Evolutionary conservation across 2,113 vertebrate species (phyloP), one percentile per base, ranked within the genome.

Genomic region (Apodemus speciosus): DNA sequence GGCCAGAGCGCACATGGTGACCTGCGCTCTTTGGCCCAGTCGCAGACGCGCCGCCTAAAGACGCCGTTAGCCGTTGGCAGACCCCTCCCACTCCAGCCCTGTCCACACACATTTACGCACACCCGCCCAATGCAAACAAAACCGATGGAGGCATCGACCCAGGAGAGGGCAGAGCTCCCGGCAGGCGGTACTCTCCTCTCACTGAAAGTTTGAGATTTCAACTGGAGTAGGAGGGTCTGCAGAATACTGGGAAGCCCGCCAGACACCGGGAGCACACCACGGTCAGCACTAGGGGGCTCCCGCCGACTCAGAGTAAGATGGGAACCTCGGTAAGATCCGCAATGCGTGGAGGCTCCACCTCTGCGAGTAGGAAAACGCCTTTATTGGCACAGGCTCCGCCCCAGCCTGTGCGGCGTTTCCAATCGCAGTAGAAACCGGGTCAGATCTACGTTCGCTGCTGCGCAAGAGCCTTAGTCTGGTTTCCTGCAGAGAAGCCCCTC

Each of bases 211-310:
- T 60, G 58, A 2, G 38, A 15, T 77, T 84, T 85, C 56, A 2
- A 76, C 43, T 30, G 51, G 77, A 7, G 13, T 68, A 73, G n/a
- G 66, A 89, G 66, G 84, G 56, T 88, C 60, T 32, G 40, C 56
- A 49, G 69, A 77, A 75, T 88, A n/a, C 40, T 38, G 46, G 58
- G 72, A 86, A 79, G 40, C 46, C 1, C 1, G 38, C 80, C 85
- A 0, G 84, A 20, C 35, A 27, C n/a, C 32, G 66, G 0, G 9
- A 79, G 66, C 16, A 0, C 10, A 73, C 46, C n/a, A 4, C 1
- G 30, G 53, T 32, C 2, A 3, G 89, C 95, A 27, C 86, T 84
- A 86, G 92, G 88, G 94, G 95, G 90, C 89, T 73, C 89, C 79
- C 92, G 18, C 32, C 38, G 64, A 92, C 77, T 18, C 21, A 15